phyloP scores from a whole-genome alignment of 2,888 invertebrate species.

The Fissipunctia ypsillon region DNA sequence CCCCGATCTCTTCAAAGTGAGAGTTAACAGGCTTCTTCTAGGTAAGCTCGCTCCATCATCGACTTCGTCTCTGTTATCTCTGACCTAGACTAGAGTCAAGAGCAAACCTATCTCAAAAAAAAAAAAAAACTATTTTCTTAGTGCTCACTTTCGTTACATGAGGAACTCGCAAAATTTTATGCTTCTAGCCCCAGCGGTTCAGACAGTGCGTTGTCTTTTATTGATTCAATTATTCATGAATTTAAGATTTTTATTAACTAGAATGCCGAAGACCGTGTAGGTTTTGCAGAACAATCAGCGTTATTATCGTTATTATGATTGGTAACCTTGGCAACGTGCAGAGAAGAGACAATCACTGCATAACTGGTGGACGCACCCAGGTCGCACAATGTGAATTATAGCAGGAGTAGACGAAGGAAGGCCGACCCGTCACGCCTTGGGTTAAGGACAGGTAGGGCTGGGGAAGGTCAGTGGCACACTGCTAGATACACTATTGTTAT shows the following conservation, averaged over 20 bases:
- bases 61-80: too few relatives aligned
- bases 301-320: constrained; percentile 33
- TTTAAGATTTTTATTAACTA: background rate
- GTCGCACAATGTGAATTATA: constrained; percentile 85
- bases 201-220: background rate
- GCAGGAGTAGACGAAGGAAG: constrained; percentile 84
- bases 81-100: too few relatives aligned
- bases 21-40: too few relatives aligned
- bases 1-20: too few relatives aligned
- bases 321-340: constrained; percentile 81
- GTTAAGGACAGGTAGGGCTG: constrained; percentile 85
- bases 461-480: constrained; percentile 46
- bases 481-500: constrained; percentile 27
- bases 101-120: too few relatives aligned
- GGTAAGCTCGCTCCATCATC: too few relatives aligned
- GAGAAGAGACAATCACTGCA: constrained; percentile 90
- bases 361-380: constrained; percentile 87
- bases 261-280: constrained; percentile 55
- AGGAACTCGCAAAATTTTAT: background rate
- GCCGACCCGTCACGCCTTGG: constrained; percentile 89
- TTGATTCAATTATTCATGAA: background rate
- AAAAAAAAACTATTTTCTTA: too few relatives aligned
- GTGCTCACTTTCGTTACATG: too few relatives aligned
- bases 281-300: constrained; percentile 56
- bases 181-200: background rate